A percentile compares a stretch with the other conserved stretches of the same genome.
Conservation (phyloP, 2,797 vertebrate species). For the Liasis olivaceus region DNA sequence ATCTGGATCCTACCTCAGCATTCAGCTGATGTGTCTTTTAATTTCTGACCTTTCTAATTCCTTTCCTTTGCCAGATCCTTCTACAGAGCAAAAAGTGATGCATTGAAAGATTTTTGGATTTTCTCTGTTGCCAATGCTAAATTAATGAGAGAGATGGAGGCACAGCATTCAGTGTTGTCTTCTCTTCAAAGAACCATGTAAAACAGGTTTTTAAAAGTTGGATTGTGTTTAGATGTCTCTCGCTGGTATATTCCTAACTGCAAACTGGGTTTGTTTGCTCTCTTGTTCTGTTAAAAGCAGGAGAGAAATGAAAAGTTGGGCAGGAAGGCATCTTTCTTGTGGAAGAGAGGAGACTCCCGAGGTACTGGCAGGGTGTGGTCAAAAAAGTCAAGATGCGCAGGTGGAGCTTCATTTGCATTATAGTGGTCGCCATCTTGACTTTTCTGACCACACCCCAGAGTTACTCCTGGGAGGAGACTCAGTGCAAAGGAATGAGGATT, state of each 20-base stretch:
- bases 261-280: background rate
- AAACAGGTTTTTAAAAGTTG: no score
- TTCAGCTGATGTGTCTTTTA: background rate
- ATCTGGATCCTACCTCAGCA: background rate
- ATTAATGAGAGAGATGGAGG: background rate
- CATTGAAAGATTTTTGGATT: background rate
- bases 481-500: background rate
- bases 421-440: no score
- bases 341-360: background rate
- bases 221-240: background rate
- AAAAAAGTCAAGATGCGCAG: no score
- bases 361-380: no score
- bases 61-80: background rate
- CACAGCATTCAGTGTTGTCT: background rate
- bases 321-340: constrained; percentile 26
- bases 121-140: background rate
- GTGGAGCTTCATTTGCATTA: no score
- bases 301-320: constrained; percentile 9
- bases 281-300: background rate
- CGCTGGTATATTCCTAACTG: background rate
- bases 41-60: background rate
- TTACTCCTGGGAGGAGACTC: no score
- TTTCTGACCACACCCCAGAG: no score
- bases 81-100: background rate
- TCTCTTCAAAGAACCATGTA: background rate